These are phyloP conservation scores for Prosapia bicincta DNA, from an alignment of 2,888 invertebrate species.

Conservation along the genomic window DNA sequence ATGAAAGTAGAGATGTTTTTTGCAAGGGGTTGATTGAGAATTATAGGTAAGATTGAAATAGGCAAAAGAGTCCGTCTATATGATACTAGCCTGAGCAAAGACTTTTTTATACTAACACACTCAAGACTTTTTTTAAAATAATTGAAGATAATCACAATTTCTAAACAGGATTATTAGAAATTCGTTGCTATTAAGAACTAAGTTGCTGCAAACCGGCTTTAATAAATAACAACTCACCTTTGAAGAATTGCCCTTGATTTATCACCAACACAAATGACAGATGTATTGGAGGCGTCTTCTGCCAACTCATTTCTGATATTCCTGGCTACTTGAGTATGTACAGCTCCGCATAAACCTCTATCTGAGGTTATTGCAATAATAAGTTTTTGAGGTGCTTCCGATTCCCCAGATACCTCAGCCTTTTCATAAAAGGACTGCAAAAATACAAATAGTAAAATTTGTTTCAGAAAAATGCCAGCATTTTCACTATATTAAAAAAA, in stretches of 20 bases:
- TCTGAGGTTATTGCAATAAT: conserved; percentile 94
- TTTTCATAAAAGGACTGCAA: conserved; percentile 77
- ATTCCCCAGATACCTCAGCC: conserved; percentile 59
- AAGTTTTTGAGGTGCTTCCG: conserved; percentile 55
- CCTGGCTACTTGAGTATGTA: conserved; percentile 88
- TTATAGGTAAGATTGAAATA: too few relatives aligned
- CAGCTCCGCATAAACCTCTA: conserved; percentile 95
- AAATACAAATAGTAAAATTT: too few relatives aligned
- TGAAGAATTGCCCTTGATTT: conserved; percentile 85
- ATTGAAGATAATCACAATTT: neutral
- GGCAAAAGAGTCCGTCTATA: too few relatives aligned
- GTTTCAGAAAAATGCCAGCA: too few relatives aligned
- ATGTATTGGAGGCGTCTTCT: conserved; percentile 62
- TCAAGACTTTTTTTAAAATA: neutral
- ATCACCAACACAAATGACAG: conserved; percentile 92
- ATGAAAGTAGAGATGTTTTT: too few relatives aligned
- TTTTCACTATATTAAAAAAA: too few relatives aligned
- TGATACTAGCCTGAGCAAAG: too few relatives aligned
- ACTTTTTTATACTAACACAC: neutral
- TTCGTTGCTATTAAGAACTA: neutral
- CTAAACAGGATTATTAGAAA: neutral
- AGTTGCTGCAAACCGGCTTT: too few relatives aligned
- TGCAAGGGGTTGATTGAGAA: too few relatives aligned
- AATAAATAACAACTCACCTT: too few relatives aligned
- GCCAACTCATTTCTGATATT: conserved; percentile 68